phyloP scores from a whole-genome alignment of 2,888 invertebrate genomes.

The Chirona hameri region DNA sequence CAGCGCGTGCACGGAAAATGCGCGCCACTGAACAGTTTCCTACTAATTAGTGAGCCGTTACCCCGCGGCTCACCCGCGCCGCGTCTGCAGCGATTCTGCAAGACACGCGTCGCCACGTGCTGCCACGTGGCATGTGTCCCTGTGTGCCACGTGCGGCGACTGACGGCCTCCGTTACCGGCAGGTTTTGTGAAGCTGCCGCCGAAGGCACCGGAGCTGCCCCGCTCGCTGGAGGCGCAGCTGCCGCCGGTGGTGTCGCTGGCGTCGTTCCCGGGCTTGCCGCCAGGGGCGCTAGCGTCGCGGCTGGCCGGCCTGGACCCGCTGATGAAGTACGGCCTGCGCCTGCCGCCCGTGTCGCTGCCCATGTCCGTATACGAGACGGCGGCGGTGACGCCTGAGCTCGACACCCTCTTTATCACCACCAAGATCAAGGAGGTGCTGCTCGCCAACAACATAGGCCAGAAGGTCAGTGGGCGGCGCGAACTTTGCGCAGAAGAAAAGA shows the following conservation, averaged over 20 bases:
- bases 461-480: slow-evolving; percentile 69
- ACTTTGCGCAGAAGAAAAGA: too few relatives aligned
- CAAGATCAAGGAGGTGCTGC: slow-evolving; percentile 91
- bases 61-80: too few relatives aligned
- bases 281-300: slow-evolving; percentile 41
- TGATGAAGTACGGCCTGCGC: slow-evolving; percentile 30
- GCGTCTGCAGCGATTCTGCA: too few relatives aligned
- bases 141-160: background rate
- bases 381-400: slow-evolving; percentile 90
- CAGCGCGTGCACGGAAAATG: too few relatives aligned
- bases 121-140: too few relatives aligned
- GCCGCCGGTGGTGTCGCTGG: slow-evolving; percentile 39
- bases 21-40: too few relatives aligned
- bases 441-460: slow-evolving; percentile 96
- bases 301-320: slow-evolving; percentile 44
- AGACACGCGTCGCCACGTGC: too few relatives aligned
- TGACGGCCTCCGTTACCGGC: slow-evolving; percentile 22
- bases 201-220: slow-evolving; percentile 38
- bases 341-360: slow-evolving; percentile 22
- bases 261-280: slow-evolving; percentile 41
- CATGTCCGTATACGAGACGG: slow-evolving; percentile 92
- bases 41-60: too few relatives aligned
- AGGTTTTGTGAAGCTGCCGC: slow-evolving; percentile 38
- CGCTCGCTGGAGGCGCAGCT: slow-evolving; percentile 40
- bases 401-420: slow-evolving; percentile 96